phyloP scores from a whole-genome alignment of 2,888 invertebrate genomes.

The Himalopsyche kuldschensis region DNA sequence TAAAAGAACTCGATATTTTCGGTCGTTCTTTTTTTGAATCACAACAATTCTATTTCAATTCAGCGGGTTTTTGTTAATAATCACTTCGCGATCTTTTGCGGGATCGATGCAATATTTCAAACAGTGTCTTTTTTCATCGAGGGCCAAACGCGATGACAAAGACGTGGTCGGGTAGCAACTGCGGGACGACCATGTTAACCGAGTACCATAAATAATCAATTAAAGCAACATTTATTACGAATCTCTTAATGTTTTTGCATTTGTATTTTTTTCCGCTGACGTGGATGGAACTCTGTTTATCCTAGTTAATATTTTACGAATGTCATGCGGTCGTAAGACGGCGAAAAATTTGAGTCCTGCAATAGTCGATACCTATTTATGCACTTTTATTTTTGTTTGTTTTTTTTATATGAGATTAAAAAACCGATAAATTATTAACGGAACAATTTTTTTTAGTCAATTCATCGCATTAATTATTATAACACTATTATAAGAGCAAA shows the following conservation, averaged over 20 bases:
- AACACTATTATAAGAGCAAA: no score
- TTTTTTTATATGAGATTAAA: no score
- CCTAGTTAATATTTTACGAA: background rate
- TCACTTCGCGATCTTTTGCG: conserved; percentile 8
- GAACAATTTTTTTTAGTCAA: no score
- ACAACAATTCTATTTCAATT: conserved; percentile 5
- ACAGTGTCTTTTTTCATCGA: conserved; percentile 17
- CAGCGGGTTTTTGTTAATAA: conserved; percentile 17
- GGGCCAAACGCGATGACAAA: conserved; percentile 14
- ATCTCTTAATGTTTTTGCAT: background rate
- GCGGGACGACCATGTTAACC: background rate
- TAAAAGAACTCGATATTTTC: background rate
- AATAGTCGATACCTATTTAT: background rate
- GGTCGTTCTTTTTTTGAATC: background rate
- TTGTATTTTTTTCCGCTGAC: background rate
- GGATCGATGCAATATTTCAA: conserved; percentile 18
- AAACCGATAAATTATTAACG: no score
- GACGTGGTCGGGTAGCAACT: background rate
- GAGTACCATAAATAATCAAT: background rate
- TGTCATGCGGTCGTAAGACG: background rate
- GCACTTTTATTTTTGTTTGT: background rate
- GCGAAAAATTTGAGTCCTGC: background rate
- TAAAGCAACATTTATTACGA: conserved; percentile 1
- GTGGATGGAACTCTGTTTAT: background rate
- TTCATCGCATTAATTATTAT: no score